Percentiles rank a stretch among this genome's conserved stretches.
Evolutionary conservation across 2,113 vertebrate species (phyloP).

Genomic region (Oryzias curvinotus): DNA sequence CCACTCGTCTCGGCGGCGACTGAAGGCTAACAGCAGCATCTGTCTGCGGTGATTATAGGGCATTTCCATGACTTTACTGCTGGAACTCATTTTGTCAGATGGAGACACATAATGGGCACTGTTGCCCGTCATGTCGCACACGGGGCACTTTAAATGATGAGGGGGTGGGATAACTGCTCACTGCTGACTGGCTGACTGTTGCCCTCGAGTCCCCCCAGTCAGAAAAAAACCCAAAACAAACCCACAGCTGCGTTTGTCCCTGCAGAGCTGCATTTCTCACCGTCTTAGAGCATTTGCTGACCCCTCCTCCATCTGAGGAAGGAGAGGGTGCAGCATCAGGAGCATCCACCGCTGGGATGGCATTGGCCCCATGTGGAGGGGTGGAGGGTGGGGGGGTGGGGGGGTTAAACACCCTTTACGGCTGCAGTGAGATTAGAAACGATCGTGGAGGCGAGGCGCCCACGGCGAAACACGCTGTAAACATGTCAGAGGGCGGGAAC

Average conservation of each 20-base stretch:
- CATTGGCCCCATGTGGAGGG: slow-evolving; percentile 21
- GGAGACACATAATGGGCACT: slow-evolving; percentile 52
- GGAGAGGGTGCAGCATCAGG: background rate
- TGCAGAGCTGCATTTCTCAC: slow-evolving; percentile 43
- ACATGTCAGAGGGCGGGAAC: slow-evolving; percentile 63
- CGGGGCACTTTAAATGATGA: slow-evolving; percentile 42
- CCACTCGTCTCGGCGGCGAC: slow-evolving; percentile 31
- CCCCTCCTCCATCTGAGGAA: slow-evolving; percentile 37
- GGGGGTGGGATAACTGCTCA: slow-evolving; percentile 36
- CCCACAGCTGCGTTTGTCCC: slow-evolving; percentile 22
- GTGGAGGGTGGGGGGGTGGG: slow-evolving; percentile 19
- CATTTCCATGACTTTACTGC: slow-evolving; percentile 51
- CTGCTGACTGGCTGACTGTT: slow-evolving; percentile 51
- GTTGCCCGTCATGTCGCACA: slow-evolving; percentile 54
- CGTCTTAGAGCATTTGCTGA: slow-evolving; percentile 42
- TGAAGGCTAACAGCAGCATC: slow-evolving; percentile 42
- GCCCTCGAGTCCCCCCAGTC: slow-evolving; percentile 36
- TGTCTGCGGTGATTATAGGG: slow-evolving; percentile 56
- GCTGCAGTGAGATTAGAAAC: slow-evolving; percentile 66
- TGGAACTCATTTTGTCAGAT: slow-evolving; percentile 57
- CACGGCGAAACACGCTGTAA: slow-evolving; percentile 72
- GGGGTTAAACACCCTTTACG: slow-evolving; percentile 38
- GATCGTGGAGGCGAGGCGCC: slow-evolving; percentile 68
- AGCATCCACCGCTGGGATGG: no score
- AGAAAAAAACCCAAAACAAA: slow-evolving; percentile 10